Conservation (phyloP, 2,797 vertebrate species). For the Chiloscyllium punctatum region DNA sequence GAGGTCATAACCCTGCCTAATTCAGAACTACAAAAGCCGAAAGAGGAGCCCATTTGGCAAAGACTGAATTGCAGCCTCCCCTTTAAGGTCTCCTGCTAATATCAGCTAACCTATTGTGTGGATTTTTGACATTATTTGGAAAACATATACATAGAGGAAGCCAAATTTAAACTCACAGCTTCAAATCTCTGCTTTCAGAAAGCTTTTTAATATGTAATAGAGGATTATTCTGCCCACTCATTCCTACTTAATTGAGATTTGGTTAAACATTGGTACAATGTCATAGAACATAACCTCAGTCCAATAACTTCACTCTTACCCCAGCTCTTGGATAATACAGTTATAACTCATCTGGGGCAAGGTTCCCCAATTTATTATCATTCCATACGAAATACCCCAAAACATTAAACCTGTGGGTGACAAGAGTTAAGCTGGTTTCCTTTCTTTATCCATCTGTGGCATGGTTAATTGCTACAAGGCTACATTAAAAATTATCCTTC, state of each 20-base stretch:
- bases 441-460: too few relatives aligned
- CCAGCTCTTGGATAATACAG: too few relatives aligned
- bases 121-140: neutral
- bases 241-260: neutral
- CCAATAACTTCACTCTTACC: too few relatives aligned
- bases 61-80: constrained; percentile 15
- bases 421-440: too few relatives aligned
- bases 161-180: neutral
- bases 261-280: constrained; percentile 2
- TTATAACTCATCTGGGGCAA: too few relatives aligned
- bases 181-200: neutral
- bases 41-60: constrained; percentile 29
- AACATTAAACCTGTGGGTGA: too few relatives aligned
- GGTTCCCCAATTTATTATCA: too few relatives aligned
- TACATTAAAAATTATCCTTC: too few relatives aligned
- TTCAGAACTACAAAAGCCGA: constrained; percentile 12
- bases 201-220: neutral
- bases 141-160: neutral
- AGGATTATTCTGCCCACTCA: neutral
- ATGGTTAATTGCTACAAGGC: too few relatives aligned
- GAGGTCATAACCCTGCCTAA: neutral
- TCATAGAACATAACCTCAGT: too few relatives aligned
- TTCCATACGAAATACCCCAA: too few relatives aligned
- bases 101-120: neutral
- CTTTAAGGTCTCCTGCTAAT: neutral